A percentile compares a stretch with the other conserved stretches of the same genome.
phyloP scores from a whole-genome alignment of 1,140 invertebrate species.

The Proctacanthus coquilletti region DNA sequence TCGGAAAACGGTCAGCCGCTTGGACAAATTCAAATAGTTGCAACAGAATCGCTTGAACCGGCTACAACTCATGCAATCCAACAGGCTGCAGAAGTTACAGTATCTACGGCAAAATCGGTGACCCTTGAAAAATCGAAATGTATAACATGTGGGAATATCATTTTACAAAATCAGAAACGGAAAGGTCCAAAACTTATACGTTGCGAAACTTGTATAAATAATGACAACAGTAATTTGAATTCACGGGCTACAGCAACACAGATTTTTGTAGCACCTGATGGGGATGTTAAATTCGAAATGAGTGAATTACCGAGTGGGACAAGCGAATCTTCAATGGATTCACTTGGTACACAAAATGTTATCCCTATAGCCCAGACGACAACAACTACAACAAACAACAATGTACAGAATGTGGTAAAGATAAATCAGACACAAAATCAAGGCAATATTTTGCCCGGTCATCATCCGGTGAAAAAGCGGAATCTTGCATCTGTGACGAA shows the following conservation, averaged over 20 bases:
- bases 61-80: constrained; percentile 20
- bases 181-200: constrained; percentile 41
- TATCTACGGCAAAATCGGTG: constrained; percentile 15
- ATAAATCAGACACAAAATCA: neutral
- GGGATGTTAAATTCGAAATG: constrained; percentile 37
- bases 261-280: constrained; percentile 47
- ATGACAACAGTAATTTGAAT: constrained; percentile 22
- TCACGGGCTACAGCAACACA: constrained; percentile 27
- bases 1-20: constrained; percentile 25
- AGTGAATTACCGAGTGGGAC: constrained; percentile 29
- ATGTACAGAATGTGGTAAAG: neutral
- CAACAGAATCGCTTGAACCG: constrained; percentile 35
- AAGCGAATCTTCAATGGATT: constrained; percentile 21
- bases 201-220: constrained; percentile 40
- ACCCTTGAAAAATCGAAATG: constrained; percentile 30
- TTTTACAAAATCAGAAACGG: constrained; percentile 35
- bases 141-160: constrained; percentile 38
- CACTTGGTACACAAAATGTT: constrained; percentile 32
- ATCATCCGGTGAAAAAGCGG: constrained; percentile 68
- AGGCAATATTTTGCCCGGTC: constrained; percentile 31
- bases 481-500: constrained; percentile 67
- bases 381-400: neutral
- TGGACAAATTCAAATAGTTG: constrained; percentile 41
- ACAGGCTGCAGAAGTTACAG: constrained; percentile 15
- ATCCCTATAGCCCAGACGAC: constrained; percentile 22